Evolutionary conservation across 2,113 vertebrate genomes (phyloP).

Genomic region (Sander vitreus): DNA sequence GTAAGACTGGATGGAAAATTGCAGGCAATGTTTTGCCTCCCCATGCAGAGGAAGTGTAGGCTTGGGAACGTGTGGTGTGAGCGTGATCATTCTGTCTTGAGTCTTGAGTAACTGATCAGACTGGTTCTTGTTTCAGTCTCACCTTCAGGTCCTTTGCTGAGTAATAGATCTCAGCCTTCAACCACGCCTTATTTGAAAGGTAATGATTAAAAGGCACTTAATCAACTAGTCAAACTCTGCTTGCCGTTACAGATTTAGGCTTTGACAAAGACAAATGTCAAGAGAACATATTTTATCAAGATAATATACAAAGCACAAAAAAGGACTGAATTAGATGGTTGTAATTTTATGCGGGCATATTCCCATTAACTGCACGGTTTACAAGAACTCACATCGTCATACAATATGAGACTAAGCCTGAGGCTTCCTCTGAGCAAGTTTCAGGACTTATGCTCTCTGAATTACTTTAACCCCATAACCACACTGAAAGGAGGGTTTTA

Average conservation of each 20-base stretch:
- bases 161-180: constrained; percentile 5
- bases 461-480: constrained; percentile 26
- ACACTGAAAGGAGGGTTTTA: constrained; percentile 1
- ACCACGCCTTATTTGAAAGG: constrained; percentile 23
- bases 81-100: constrained; percentile 45
- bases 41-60: constrained; percentile 7
- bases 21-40: constrained; percentile 40
- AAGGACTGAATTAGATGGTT: background rate
- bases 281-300: background rate
- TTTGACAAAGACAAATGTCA: constrained; percentile 1
- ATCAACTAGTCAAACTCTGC: constrained; percentile 6
- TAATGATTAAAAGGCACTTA: constrained; percentile 11
- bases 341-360: constrained; percentile 3
- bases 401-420: constrained; percentile 44
- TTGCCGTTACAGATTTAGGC: background rate
- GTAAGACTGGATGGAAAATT: constrained; percentile 59
- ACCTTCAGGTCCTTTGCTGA: constrained; percentile 11
- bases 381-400: constrained; percentile 44
- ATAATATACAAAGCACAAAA: constrained; percentile 7
- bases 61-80: constrained; percentile 32
- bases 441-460: constrained; percentile 36
- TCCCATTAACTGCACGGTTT: constrained; percentile 22
- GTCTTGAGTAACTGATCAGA: constrained; percentile 28
- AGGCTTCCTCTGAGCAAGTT: constrained; percentile 49
- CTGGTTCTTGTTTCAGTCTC: constrained; percentile 29